Evolutionary conservation across 2,797 vertebrate genomes (phyloP).

Genomic region (Halcyon smyrnensis): DNA sequence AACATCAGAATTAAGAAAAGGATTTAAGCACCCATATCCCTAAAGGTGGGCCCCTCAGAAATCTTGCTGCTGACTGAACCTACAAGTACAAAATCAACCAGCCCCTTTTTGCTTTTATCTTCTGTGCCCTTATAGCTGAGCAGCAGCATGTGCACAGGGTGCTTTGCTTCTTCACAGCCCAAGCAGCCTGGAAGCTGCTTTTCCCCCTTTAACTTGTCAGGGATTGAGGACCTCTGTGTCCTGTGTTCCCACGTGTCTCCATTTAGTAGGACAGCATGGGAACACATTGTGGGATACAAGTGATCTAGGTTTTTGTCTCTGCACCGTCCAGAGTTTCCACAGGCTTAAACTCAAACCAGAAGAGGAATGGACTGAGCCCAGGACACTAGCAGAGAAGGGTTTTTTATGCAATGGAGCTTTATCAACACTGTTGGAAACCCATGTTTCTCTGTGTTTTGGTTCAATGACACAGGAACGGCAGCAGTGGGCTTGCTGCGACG

Average conservation of each 20-base stretch:
- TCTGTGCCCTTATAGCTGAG: accelerated
- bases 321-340: accelerated
- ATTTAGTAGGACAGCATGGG: background rate
- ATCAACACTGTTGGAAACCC: background rate
- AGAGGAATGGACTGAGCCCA: background rate
- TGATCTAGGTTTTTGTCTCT: background rate
- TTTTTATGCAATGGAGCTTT: background rate
- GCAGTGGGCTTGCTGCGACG: background rate
- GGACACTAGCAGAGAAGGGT: background rate
- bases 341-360: background rate
- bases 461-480: accelerated
- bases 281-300: background rate
- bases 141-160: accelerated
- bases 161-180: background rate
- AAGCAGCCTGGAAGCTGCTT: background rate
- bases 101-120: background rate
- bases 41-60: background rate
- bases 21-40: background rate
- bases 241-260: accelerated
- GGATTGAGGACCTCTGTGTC: background rate
- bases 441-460: background rate
- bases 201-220: accelerated
- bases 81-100: background rate
- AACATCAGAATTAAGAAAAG: background rate
- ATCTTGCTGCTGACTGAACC: background rate